Base-by-base conservation (phyloP, 2,797 vertebrate species). In the Borostomias antarcticus region DNA sequence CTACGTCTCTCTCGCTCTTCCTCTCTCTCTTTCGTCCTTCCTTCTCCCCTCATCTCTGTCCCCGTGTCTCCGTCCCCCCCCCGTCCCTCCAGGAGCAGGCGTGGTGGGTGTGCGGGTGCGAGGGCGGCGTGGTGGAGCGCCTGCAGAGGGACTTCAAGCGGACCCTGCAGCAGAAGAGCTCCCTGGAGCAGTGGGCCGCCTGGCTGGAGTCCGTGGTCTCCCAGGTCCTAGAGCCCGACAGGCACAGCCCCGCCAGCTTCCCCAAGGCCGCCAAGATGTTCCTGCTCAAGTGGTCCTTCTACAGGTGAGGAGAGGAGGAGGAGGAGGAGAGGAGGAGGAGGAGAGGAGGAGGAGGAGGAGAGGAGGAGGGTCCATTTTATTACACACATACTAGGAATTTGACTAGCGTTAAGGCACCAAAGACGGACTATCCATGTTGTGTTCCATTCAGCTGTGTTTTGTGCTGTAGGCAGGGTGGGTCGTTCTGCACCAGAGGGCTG, bases 211-310 rank as follows among this genome's bases (percentile, higher is more conserved):
- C 89, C 0, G 95, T 97, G 0, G 96, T 96, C 70, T 89, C 92
- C 63, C 93, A 95, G 81, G 95, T 92, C 65, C 90, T 98, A 7
- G 95, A 95, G 79, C 96, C 96, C 15, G 95, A 95, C 33, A 94
- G 94, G 74, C 88, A 92, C 68, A 94, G 93, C 75, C 73, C 92
- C 0, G 45, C 85, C 0, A 63, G 90, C 66, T 92, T 96, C 10
- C 91, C 96, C 32, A 96, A 94, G 78, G 95, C 94, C 0, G 95
- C 96, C 77, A 97, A 97, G 80, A 93, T 93, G 72, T 98, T 97
- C 82, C 89, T 97, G 72, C 95, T 98, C 77, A 96, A 96, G 87
- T 98, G 95, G 95, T 96, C 95, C 71, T 97, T 98, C 82, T 98
- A 97, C 74, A 97, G 95, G 96, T 96, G 58, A 78, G 84, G 25